phyloP scores from a whole-genome alignment of 2,888 invertebrate species.

The Leuctra nigra region DNA sequence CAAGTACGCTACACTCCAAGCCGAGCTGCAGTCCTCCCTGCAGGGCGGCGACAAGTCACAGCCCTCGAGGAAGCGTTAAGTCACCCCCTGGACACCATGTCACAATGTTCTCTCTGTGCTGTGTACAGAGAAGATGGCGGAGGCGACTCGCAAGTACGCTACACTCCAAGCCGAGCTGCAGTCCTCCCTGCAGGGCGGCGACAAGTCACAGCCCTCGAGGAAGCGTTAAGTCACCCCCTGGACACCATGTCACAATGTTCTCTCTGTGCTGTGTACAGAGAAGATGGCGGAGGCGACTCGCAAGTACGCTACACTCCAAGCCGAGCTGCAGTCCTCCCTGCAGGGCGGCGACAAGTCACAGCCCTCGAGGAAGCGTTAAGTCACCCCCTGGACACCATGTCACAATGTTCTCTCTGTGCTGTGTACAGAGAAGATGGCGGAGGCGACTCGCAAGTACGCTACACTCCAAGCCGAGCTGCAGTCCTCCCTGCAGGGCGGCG shows the following conservation, averaged over 20 bases:
- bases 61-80: too few species aligned
- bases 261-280: constrained; percentile 53
- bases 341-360: constrained; percentile 34
- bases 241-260: too few species aligned
- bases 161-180: constrained; percentile 81
- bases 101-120: too few species aligned
- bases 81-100: too few species aligned
- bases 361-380: too few species aligned
- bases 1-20: constrained; percentile 84
- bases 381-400: too few species aligned
- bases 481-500: constrained; percentile 34
- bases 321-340: constrained; percentile 58
- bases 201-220: too few species aligned
- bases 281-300: constrained; percentile 96
- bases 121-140: constrained; percentile 84
- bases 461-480: constrained; percentile 83
- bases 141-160: constrained; percentile 92
- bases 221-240: too few species aligned
- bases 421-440: constrained; percentile 84
- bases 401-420: too few species aligned
- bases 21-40: constrained; percentile 59
- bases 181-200: constrained; percentile 34
- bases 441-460: constrained; percentile 92
- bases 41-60: constrained; percentile 32
- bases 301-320: constrained; percentile 86